Percentiles rank a stretch among this genome's conserved stretches.
Evolutionary conservation across 2,113 vertebrate genomes (phyloP).

Genomic region (Podocnemis expansa): DNA sequence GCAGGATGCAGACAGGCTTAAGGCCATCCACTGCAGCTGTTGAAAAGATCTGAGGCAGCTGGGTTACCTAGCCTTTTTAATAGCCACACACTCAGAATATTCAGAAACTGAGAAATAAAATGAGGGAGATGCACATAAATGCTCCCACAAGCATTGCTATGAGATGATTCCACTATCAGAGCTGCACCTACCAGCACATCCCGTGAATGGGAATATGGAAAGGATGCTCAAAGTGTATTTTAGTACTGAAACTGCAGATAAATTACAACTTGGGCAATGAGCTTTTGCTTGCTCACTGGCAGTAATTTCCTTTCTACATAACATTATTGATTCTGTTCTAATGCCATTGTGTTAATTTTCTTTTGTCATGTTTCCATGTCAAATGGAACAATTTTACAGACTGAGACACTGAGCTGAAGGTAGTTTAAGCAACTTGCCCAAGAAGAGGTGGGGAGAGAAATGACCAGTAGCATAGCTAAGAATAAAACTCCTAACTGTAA

Average conservation of each 20-base stretch:
- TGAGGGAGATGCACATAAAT: too few relatives aligned
- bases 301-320: not conserved
- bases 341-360: not conserved
- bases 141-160: too few relatives aligned
- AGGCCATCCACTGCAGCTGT: too few relatives aligned
- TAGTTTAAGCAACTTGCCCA: not conserved
- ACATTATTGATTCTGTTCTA: not conserved
- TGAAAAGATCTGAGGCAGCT: too few relatives aligned
- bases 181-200: not conserved
- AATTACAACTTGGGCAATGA: too few relatives aligned
- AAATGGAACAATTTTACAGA: not conserved
- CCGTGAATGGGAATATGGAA: not conserved
- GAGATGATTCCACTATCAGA: not conserved
- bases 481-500: constrained; percentile 42
- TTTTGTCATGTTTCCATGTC: not conserved
- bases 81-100: too few relatives aligned
- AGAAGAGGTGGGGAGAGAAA: not conserved
- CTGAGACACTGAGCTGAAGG: not conserved
- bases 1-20: too few relatives aligned
- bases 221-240: not conserved
- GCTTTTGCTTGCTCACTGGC: not conserved
- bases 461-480: not conserved
- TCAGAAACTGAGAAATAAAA: too few relatives aligned
- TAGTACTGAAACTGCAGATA: not conserved
- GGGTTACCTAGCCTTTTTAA: too few relatives aligned